These are phyloP conservation scores for Drosophila monieri DNA, from an alignment of 2,888 invertebrate genomes.

Conservation along the genomic window DNA sequence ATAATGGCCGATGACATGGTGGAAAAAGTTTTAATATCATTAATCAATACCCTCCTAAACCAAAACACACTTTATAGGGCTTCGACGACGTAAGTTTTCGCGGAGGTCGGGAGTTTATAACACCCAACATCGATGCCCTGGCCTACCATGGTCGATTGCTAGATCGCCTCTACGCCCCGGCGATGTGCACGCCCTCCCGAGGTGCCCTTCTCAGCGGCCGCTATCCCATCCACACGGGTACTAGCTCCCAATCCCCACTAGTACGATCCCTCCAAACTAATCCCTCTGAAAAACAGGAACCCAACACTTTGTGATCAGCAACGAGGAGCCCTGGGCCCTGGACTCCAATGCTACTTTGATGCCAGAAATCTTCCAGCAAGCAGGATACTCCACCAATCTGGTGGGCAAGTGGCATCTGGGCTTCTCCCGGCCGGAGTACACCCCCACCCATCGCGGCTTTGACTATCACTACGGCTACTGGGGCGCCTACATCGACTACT, in stretches of 20 bases:
- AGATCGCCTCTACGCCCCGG: constrained; percentile 91
- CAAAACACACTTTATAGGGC: constrained; percentile 86
- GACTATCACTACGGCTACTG: constrained; percentile 93
- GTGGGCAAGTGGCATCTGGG: constrained; percentile 97
- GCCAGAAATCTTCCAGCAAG: constrained; percentile 87
- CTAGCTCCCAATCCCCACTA: neutral
- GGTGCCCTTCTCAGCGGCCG: constrained; percentile 92
- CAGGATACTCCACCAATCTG: constrained; percentile 92
- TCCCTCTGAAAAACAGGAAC: constrained; percentile 85
- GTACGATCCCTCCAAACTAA: neutral
- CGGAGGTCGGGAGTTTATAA: constrained; percentile 93
- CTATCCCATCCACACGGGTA: constrained; percentile 92
- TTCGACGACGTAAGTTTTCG: constrained; percentile 97
- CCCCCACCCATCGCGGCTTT: constrained; percentile 91
- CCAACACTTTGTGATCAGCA: constrained; percentile 89
- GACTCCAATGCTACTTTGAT: constrained; percentile 88
- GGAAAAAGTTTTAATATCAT: constrained; percentile 56
- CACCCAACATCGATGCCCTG: constrained; percentile 94
- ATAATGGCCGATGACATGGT: constrained; percentile 94
- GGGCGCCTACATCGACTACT: constrained; percentile 93
- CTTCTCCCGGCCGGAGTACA: constrained; percentile 86
- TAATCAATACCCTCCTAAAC: constrained; percentile 9
- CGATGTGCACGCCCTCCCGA: constrained; percentile 94
- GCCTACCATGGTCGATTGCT: constrained; percentile 93
- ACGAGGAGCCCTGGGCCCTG: constrained; percentile 89